Evolutionary conservation across 2,113 vertebrate species (phyloP).

Genomic region (Nothocercus julius): DNA sequence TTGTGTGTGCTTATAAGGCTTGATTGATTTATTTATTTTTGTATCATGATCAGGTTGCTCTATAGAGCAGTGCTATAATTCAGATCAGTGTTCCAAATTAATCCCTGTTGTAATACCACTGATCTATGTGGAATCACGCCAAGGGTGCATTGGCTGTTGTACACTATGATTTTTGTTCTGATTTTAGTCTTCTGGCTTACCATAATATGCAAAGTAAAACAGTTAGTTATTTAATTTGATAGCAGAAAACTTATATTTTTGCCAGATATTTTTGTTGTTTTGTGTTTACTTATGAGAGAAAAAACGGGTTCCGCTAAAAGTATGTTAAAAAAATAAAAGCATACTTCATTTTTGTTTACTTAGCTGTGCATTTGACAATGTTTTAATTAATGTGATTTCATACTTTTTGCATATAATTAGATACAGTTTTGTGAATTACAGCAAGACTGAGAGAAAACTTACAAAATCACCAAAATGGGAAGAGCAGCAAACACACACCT

Average conservation of each 20-base stretch:
- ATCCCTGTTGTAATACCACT: slow-evolving; percentile 35
- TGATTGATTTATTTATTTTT: not conserved
- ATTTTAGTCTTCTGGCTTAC: not conserved
- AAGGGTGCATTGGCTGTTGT: not conserved
- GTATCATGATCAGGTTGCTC: not conserved
- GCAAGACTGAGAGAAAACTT: not conserved
- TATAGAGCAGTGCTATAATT: slow-evolving; percentile 22
- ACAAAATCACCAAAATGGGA: not conserved
- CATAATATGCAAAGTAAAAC: not conserved
- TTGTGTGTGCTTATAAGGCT: not conserved
- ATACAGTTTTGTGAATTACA: not conserved
- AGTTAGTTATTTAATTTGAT: not conserved
- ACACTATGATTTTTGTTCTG: not conserved
- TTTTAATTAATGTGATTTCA: not conserved
- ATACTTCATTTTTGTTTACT: not conserved
- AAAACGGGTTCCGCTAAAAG: not conserved
- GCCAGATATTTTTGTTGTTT: not conserved
- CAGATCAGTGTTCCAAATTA: slow-evolving; percentile 44
- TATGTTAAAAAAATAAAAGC: not conserved
- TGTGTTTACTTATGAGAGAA: not conserved
- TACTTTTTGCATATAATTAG: not conserved
- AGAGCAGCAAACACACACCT: not conserved
- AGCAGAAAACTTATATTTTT: not conserved
- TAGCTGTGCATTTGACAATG: not conserved
- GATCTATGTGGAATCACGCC: slow-evolving; percentile 28